Evolutionary conservation across 2,888 invertebrate genomes (phyloP), one percentile per base, ranked within the genome.

Genomic region (Meta bourneti): DNA sequence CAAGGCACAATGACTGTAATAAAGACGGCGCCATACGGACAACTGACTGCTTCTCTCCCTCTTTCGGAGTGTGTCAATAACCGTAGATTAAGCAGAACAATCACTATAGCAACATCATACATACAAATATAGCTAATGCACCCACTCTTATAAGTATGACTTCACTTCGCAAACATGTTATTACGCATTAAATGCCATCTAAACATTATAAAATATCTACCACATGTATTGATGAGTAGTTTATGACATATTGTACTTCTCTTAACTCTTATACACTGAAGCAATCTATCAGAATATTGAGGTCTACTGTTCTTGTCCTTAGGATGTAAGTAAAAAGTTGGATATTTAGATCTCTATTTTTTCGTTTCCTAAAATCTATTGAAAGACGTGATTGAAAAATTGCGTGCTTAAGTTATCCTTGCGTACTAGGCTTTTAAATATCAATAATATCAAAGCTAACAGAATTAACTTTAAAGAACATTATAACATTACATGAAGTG

Each of bases 101-200:
- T 88, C 69, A 8, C 88, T 88, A 88, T 88, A 88, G 88, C 88
- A 88, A 88, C 88, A 48, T 75, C 88, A 75, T 75, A 49, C 74
- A 81, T 81, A 81, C 88, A 88, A 74, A 81, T 82, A 81, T 81
- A 88, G 81, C 54, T 80, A 77, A 86, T 78, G 69, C 78, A 52
- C 20, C 82, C 84, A 75, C 84, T 75, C 74, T 16, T 61, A 61
- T 61, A 61, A 61, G 61, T 84, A 84, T 84, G 74, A 84, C 84
- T 84, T 52, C 84, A 84, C 74, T 34, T 75, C 74, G 48, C 84
- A 84, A 74, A 84, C 74, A 74, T 20, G 74, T 84, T 84, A 84
- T 72, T 34, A 61, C 54, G 84, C 9, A 61, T 61, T 61, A 61
- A 61, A 61, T 61, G 61, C 11, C 61, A 11, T 61, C 61, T 9